A percentile compares a stretch with the other conserved stretches of the same genome.
phyloP scores from a whole-genome alignment of 1,140 invertebrate genomes.

The Drosophila serrata region DNA sequence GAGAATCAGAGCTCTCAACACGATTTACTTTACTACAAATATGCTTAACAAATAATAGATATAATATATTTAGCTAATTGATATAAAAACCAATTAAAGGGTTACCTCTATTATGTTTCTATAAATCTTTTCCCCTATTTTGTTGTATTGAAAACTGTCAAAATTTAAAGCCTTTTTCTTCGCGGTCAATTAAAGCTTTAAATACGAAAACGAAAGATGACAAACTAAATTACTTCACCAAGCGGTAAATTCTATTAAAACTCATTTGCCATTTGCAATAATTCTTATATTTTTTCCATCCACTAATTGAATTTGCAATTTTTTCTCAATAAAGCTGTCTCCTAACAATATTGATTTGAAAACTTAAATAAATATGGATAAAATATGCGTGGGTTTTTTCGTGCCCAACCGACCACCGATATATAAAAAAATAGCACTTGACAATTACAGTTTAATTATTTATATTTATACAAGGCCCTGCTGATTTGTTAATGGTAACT shows the following conservation, averaged over 20 bases:
- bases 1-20: slow-evolving; percentile 48
- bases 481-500: slow-evolving; percentile 49
- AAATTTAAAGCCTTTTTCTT: slow-evolving; percentile 10
- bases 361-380: slow-evolving; percentile 23
- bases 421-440: slow-evolving; percentile 67
- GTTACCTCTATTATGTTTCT: background rate
- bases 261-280: slow-evolving; percentile 25
- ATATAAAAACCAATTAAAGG: slow-evolving; percentile 2
- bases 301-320: slow-evolving; percentile 48
- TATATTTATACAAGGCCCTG: slow-evolving; percentile 41
- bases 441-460: slow-evolving; percentile 56
- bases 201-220: slow-evolving; percentile 9
- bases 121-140: background rate
- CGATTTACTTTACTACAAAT: slow-evolving; percentile 71
- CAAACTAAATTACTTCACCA: slow-evolving; percentile 32
- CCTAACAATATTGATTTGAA: slow-evolving; percentile 19
- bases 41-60: slow-evolving; percentile 32
- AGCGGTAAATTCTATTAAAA: slow-evolving; percentile 23
- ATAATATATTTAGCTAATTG: slow-evolving; percentile 24
- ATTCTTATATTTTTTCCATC: slow-evolving; percentile 15
- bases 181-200: slow-evolving; percentile 41
- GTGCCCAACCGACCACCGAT: slow-evolving; percentile 70
- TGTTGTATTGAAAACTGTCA: background rate
- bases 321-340: slow-evolving; percentile 4
- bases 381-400: slow-evolving; percentile 26